Base-by-base conservation (phyloP, 1,140 invertebrate species). In the Lineus longissimus region DNA sequence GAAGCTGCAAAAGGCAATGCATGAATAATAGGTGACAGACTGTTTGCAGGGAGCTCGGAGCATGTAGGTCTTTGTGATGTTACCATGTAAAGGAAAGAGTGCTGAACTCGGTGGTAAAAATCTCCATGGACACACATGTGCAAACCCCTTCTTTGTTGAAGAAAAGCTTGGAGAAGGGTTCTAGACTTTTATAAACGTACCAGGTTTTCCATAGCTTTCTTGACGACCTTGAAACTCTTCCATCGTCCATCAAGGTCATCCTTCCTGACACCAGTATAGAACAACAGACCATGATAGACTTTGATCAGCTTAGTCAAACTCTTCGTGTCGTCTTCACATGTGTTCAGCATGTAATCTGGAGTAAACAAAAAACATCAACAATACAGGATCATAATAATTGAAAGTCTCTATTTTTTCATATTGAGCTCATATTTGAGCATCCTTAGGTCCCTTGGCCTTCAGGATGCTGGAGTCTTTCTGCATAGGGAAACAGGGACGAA, bases 251-350 rank as follows among this genome's bases (percentile, higher is more conserved):
- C 84, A 71, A 87, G 85, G 43, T 85, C 80, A 40, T 84, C 78
- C 47, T 82, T 80, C 27, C 75, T 62, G n/a, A 78, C 74, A 27
- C 83, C 81, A 73, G 84, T 82, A 65, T 85, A 86, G 57, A 88
- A 82, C 45, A 90, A 71, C 36, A 89, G 66, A 65, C 75, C 71
- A 56, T 85, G 82, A 82, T 86, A 89, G 62, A 82, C 85, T 68
- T 76, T 77, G 55, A 89, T 84, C 23, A 92, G 75, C 63, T 79
- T 76, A 63, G 84, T 83, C 27, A 91, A 82, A 63, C 88, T 87
- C 70, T 90, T 90, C 0, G 88, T 91, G 75, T 93, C 89, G 75
- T 92, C 90, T 76, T 89, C 88, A 60, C 82, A 81, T 51, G 83
- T 80, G 40, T 83, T 77, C n/a, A 88, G 74, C 66, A 91, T 82